A percentile compares a stretch with the other conserved stretches of the same genome.
phyloP scores from a whole-genome alignment of 2,888 invertebrate genomes.

The Lydus trimaculatus region DNA sequence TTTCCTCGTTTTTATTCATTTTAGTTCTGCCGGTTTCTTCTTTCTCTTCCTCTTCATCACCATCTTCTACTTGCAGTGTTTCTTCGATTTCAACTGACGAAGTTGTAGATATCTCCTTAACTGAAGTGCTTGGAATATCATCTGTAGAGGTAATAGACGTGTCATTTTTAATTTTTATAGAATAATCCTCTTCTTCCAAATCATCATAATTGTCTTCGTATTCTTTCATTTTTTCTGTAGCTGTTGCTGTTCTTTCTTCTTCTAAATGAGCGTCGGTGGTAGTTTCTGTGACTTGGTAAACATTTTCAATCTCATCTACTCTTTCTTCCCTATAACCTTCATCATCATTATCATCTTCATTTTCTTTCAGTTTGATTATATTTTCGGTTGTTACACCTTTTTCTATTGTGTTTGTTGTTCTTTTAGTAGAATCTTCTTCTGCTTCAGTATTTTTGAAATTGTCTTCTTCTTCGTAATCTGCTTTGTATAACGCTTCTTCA shows the following conservation, averaged over 20 bases:
- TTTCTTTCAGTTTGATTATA: too few relatives aligned
- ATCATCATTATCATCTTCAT: too few relatives aligned
- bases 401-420: not conserved
- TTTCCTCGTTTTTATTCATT: slow-evolving; percentile 22
- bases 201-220: not conserved
- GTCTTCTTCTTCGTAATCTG: slow-evolving; percentile 34
- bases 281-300: too few relatives aligned
- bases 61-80: not conserved
- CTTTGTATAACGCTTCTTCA: slow-evolving; percentile 20
- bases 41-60: slow-evolving; percentile 1
- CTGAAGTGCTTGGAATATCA: not conserved
- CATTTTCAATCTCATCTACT: too few relatives aligned
- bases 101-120: not conserved
- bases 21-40: slow-evolving; percentile 3
- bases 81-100: too few relatives aligned
- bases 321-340: too few relatives aligned
- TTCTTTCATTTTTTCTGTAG: not conserved
- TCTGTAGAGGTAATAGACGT: not conserved
- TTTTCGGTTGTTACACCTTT: too few relatives aligned
- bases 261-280: too few relatives aligned
- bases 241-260: not conserved
- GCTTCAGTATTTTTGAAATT: slow-evolving; percentile 20
- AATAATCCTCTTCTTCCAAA: not conserved
- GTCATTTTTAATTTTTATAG: not conserved
- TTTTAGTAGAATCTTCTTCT: slow-evolving; percentile 12